Evolutionary conservation across 2,113 vertebrate genomes (phyloP), one percentile per base, ranked within the genome.

Genomic region (Ammospiza nelsoni): DNA sequence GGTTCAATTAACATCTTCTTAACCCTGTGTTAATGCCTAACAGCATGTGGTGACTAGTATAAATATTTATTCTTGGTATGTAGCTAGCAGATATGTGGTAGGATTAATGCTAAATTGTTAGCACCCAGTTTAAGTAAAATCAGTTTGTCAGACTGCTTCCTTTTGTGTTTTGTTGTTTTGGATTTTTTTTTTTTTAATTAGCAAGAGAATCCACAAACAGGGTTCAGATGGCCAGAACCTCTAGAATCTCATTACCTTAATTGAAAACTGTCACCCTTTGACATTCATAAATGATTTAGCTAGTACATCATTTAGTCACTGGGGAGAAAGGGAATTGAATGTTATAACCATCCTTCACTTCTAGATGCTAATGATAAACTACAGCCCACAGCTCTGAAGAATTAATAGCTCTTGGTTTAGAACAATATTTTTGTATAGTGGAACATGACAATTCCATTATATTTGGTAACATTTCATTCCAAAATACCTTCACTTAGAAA

Each of bases 161-260:
- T 71, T 88, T 61, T 78, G 20, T 65, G 11, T 55, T 67, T 52
- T 46, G 8, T 8, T 48, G 8, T 23, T 71, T 29, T 49, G 9
- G 5, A 2, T 18, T 48, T 19, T 59, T 24, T 24, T 52, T 35
- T 66, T 81, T 90, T 73, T 18, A 78, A 72, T 89, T 87, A 63
- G 23, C 46, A 59, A 28, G 81, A 43, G 11, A 62, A 31, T 87
- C 54, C 33, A 72, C 19, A 78, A 78, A 81, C 28, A 61, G 65
- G 68, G 77, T 92, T 96, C 82, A 85, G 80, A 88, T 94, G 94
- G 73, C 68, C 92, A 74, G 58, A 73, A 49, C 49, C 28, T 78
- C 79, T 73, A 91, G 83, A 92, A 94, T 96, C 87, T 96, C 82
- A 90, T 96, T 97, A 84, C 84, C 54, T 73, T 96, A 91, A 89